phyloP scores from a whole-genome alignment of 2,888 invertebrate genomes.

The Leucoma salicis region DNA sequence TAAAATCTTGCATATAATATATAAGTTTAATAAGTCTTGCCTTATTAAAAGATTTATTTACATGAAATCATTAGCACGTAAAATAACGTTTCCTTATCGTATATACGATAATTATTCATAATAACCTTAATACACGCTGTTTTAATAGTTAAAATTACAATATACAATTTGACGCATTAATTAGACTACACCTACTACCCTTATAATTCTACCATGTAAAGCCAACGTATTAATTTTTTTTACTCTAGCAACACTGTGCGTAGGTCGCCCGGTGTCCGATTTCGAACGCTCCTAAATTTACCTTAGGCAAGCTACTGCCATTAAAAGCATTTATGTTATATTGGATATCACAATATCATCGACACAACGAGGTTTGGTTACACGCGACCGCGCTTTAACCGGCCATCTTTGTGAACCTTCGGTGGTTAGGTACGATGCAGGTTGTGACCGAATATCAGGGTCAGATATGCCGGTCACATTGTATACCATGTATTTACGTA shows the following conservation, averaged over 20 bases:
- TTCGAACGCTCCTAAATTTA: constrained; percentile 79
- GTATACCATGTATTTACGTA: no score
- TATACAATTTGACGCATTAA: no score
- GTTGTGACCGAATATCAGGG: no score
- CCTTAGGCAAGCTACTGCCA: constrained; percentile 72
- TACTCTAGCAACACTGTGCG: constrained; percentile 54
- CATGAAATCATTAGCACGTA: background rate
- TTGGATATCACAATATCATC: constrained; percentile 72
- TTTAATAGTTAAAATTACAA: background rate
- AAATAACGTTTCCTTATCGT: background rate
- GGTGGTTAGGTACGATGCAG: no score
- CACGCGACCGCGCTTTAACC: constrained; percentile 32
- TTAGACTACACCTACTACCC: background rate
- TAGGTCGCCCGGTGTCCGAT: constrained; percentile 62
- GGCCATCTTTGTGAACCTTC: constrained; percentile 25
- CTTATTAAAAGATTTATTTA: background rate
- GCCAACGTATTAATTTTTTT: constrained; percentile 32
- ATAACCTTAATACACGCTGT: no score
- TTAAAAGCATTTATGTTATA: constrained; percentile 79
- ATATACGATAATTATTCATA: no score
- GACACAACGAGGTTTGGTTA: constrained; percentile 46
- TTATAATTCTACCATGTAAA: constrained; percentile 2
- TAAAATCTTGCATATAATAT: no score
- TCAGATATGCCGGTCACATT: no score
- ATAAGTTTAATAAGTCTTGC: background rate